Evolutionary conservation across 37 sponge, comb jelly and placozoan species (phyloP), one percentile per base, ranked within the genome.

Genomic region (Diacarnus erythraeanus): DNA sequence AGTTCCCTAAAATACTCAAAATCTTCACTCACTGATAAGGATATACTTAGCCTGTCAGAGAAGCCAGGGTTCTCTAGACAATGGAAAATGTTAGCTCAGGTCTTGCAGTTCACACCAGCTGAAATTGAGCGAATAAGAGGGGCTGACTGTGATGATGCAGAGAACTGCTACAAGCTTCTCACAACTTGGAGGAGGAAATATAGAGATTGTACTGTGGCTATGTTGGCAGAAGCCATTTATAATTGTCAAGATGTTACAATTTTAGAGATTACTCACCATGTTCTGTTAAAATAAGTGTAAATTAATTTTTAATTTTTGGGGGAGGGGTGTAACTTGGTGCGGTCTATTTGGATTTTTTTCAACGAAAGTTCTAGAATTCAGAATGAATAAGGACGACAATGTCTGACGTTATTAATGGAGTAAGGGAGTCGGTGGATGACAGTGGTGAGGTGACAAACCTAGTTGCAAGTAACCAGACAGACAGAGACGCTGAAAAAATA

Each of bases 101-200:
- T 60, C 2, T 65, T 79, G 29, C 63, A 41, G 9, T 72, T 86
- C 26, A 37, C 75, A 21, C 64, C 43, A 0, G 73, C 73, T 38
- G 74, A 86, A 23, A 27, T 86, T 18, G 79, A 72, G 40, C 67
- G 65, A 10, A 78, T 79, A 54, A 59, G 56, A 34, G 58, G 0
- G 70, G 84, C 54, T 2, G 57, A 27, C 10, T 66, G 23, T 65
- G 80, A 79, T 18, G 66, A 64, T 21, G n/a, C 29, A 2, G 87
- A 87, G 31, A 72, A 35, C 37, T 87, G 87, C 47, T 40, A 35
- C 27, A 75, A 80, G 47, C 74, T 87, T 75, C 60, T 87, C 39
- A 47, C 0, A 20, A 1, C 2, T 9, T 83, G 76, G 83, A 30
- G 34, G 18, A 39, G 21, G 25, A 1, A 38, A 39, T 4, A 33